Evolutionary conservation across 2,888 invertebrate genomes (phyloP).

Genomic region (Machimus atricapillus): DNA sequence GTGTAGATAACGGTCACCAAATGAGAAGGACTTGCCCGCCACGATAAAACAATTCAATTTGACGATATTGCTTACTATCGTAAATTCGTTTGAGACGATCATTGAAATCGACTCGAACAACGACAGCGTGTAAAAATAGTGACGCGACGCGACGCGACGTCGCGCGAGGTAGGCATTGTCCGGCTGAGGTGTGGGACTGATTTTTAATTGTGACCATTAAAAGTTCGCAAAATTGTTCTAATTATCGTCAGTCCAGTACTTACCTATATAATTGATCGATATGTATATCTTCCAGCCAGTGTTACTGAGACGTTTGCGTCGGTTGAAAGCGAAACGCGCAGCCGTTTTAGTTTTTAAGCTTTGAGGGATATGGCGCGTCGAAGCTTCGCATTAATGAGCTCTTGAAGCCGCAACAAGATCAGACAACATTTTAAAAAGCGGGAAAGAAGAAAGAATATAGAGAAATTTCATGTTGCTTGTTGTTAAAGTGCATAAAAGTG

Average conservation of each 20-base stretch:
- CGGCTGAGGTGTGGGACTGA: not conserved
- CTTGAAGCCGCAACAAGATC: not conserved
- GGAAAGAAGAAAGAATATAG: not conserved
- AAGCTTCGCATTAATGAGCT: not conserved
- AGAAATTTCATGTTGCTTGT: not conserved
- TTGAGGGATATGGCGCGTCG: not conserved
- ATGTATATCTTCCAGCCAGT: not conserved
- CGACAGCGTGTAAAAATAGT: not conserved
- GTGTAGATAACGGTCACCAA: not conserved
- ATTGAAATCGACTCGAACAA: not conserved
- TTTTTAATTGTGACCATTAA: not conserved
- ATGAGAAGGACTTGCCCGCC: not conserved
- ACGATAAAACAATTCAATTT: not conserved
- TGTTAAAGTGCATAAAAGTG: not conserved
- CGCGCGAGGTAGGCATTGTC: not conserved
- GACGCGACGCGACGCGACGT: not conserved
- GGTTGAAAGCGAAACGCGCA: not conserved
- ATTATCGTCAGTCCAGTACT: not conserved
- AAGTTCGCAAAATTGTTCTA: not conserved
- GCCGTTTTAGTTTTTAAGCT: not conserved
- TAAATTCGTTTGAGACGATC: not conserved
- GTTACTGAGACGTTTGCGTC: not conserved
- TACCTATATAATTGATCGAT: slow-evolving; percentile 10
- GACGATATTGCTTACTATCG: not conserved
- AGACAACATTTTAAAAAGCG: not conserved